Base-by-base conservation (phyloP, 2,113 vertebrate genomes). In the Thinocorus orbignyianus region DNA sequence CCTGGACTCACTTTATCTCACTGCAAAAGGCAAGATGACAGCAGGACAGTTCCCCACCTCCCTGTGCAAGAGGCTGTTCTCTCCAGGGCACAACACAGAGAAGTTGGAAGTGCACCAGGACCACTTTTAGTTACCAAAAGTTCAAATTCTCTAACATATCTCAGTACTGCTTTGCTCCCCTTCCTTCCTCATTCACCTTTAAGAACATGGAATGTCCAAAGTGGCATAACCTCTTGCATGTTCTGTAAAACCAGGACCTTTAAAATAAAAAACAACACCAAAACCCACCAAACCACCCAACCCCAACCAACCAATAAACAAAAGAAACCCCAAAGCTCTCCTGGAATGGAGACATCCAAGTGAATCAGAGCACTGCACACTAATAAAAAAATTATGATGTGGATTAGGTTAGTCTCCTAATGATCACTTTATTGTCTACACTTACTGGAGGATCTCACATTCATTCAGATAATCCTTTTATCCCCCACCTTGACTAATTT, bases 401-500 rank as follows among this genome's bases (percentile, higher is more conserved):
- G 64, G 55, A 86, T 86, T 84, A 93, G 33, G 37, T 37, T 58
- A 69, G 72, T 81, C 81, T 85, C 74, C 62, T 93, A 83, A 95
- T 39, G 48, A 93, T 73, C 49, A 90, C 62, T 74, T 90, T 96
- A 83, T 71, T 93, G 84, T 57, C 88, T 92, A 25, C n/a, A 52
- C 39, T 87, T 81, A 82, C 18, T 55, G 28, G 30, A 87, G 42
- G 91, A 88, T 62, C 83, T 94, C 79, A 78, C 30, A 74, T 48
- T 70, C 62, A 51, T 42, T 72, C 74, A 80, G 69, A 69, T 81
- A 91, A 96, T 89, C 77, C 88, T 87, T 92, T 94, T 84, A 83
- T 89, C 46, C 48, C 25, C 42, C 49, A 44, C 20, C 35, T 44
- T 17, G 48, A 73, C 80, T 82, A 81, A 97, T 92, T 95, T 94